Evolutionary conservation across 1,140 invertebrate species (phyloP).

Genomic region (Ylistrum balloti): DNA sequence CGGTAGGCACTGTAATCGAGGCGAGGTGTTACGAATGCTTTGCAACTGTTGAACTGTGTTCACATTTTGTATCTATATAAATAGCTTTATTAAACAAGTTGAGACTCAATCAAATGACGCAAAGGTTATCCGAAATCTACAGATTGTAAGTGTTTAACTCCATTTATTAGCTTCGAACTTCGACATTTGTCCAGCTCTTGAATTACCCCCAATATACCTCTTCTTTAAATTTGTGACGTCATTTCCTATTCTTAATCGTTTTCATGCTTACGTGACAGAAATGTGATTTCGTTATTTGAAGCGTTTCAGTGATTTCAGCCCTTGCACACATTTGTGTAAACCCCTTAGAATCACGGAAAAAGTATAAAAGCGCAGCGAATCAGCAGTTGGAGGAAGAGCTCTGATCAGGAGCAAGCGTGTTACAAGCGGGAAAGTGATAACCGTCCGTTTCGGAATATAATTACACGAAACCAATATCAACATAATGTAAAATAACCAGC

Average conservation of each 20-base stretch:
- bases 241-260: not conserved
- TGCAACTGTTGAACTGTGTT: no score
- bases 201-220: no score
- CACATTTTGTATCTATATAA: no score
- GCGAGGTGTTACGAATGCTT: no score
- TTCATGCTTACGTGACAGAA: not conserved
- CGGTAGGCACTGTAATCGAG: no score
- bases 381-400: not conserved
- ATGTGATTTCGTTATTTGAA: not conserved
- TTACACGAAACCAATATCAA: not conserved
- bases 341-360: constrained; percentile 42
- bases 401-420: not conserved
- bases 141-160: no score
- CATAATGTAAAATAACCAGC: not conserved
- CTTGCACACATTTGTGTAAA: not conserved
- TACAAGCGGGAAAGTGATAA: no score
- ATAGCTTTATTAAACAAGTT: no score
- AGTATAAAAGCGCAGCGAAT: constrained; percentile 43
- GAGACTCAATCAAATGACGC: no score
- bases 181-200: no score
- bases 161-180: no score
- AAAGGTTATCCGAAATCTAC: no score
- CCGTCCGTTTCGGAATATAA: not conserved
- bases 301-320: not conserved
- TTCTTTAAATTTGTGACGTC: not conserved